Evolutionary conservation across 2,797 vertebrate species (phyloP).

Genomic region (Anisognathus igniventris): DNA sequence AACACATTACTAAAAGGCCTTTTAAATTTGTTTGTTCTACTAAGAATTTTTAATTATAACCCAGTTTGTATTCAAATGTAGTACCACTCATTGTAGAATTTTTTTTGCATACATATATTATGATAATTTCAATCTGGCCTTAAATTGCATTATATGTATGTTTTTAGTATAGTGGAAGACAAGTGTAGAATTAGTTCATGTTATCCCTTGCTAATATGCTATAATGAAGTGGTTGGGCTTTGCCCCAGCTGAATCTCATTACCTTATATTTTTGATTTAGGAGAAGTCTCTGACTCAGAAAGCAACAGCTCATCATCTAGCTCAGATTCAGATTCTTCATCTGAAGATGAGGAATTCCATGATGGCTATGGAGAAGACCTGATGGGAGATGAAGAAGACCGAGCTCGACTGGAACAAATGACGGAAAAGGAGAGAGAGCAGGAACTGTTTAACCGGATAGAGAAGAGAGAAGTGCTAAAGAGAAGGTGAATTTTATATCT

Average conservation of each 20-base stretch:
- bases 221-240: not conserved
- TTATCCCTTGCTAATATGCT: not conserved
- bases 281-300: slow-evolving; percentile 96
- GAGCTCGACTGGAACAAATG: slow-evolving; percentile 96
- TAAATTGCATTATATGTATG: not conserved
- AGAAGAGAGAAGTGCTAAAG: slow-evolving; percentile 96
- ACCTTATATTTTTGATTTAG: slow-evolving; percentile 69
- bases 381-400: slow-evolving; percentile 97
- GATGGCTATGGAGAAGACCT: slow-evolving; percentile 96
- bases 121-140: not conserved
- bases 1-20: not conserved
- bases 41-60: not conserved
- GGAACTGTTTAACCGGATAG: slow-evolving; percentile 96
- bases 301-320: slow-evolving; percentile 97
- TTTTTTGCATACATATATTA: not conserved
- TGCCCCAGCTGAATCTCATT: not conserved
- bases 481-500: slow-evolving; percentile 81
- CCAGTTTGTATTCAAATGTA: not conserved
- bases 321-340: slow-evolving; percentile 93
- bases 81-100: not conserved
- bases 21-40: not conserved
- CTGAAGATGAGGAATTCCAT: slow-evolving; percentile 94
- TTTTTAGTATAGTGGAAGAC: not conserved
- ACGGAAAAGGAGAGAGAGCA: slow-evolving; percentile 98
- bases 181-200: not conserved